These are phyloP conservation scores for Cliona cf. orientalis DNA, from an alignment of 37 sponge, comb jelly and placozoan genomes.

Conservation along the genomic window DNA sequence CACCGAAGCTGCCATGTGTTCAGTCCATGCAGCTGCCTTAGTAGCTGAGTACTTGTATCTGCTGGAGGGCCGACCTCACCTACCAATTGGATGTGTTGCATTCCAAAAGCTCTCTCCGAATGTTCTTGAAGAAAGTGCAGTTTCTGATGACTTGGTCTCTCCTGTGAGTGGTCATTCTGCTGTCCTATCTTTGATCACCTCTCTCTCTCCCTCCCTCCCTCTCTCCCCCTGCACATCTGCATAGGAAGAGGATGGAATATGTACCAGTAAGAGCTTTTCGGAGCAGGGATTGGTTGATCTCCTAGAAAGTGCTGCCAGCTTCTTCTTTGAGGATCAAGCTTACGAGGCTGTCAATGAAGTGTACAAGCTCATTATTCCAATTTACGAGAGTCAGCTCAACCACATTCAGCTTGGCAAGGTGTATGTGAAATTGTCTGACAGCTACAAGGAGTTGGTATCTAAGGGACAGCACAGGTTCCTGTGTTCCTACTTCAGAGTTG, in stretches of 20 bases:
- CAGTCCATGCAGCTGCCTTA: conserved; percentile 92
- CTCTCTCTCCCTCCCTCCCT: no score
- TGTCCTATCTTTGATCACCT: no score
- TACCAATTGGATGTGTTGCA: conserved; percentile 90
- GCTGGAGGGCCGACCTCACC: conserved; percentile 77
- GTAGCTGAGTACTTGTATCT: conserved; percentile 94
- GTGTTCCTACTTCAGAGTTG: conserved; percentile 90
- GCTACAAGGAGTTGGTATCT: conserved; percentile 75
- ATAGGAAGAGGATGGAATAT: conserved; percentile 93
- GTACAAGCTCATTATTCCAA: conserved; percentile 79
- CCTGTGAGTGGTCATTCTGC: conserved; percentile 62
- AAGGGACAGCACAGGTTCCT: conserved; percentile 64
- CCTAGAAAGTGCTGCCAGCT: conserved; percentile 75
- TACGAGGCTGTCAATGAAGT: conserved; percentile 89
- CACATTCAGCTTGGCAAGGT: conserved; percentile 74
- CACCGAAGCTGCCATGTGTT: conserved; percentile 96
- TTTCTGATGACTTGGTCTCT: conserved; percentile 85
- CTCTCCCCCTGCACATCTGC: background rate
- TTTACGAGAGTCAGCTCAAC: conserved; percentile 67
- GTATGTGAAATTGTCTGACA: conserved; percentile 68
- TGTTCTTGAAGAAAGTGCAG: conserved; percentile 95
- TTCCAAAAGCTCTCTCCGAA: conserved; percentile 91
- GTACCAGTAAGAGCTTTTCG: conserved; percentile 84
- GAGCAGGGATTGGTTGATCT: conserved; percentile 85
- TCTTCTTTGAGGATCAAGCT: conserved; percentile 82